phyloP scores from a whole-genome alignment of 2,113 vertebrate genomes.

The Nerophis ophidion region DNA sequence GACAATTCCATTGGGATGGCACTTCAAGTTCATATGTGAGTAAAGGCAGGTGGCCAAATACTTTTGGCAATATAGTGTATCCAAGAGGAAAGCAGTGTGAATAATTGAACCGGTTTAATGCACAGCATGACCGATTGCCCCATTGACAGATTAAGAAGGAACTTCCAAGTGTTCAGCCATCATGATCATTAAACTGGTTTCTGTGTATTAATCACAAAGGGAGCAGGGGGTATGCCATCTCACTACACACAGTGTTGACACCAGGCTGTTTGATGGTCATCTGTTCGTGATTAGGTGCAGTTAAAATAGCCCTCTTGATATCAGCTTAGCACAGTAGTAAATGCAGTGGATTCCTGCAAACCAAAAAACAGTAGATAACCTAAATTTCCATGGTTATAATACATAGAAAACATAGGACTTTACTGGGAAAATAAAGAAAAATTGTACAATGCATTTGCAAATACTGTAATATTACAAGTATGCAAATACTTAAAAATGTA shows the following conservation, averaged over 20 bases:
- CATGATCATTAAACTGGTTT: constrained; percentile 40
- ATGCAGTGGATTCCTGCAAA: too few relatives aligned
- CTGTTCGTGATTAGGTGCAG: constrained; percentile 18
- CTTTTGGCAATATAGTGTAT: constrained; percentile 1
- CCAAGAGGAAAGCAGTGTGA: constrained; percentile 44
- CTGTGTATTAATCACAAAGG: constrained; percentile 44
- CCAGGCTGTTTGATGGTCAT: constrained; percentile 2
- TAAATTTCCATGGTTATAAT: too few relatives aligned
- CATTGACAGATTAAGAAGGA: constrained; percentile 47
- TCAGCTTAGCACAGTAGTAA: background rate
- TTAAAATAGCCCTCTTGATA: background rate
- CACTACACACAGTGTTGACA: constrained; percentile 6
- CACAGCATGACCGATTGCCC: constrained; percentile 51
- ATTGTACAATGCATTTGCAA: too few relatives aligned
- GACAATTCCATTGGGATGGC: too few relatives aligned
- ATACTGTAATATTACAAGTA: too few relatives aligned
- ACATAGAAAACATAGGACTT: too few relatives aligned
- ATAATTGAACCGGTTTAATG: constrained; percentile 65
- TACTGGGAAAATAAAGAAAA: too few relatives aligned
- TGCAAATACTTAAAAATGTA: too few relatives aligned
- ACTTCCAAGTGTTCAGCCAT: constrained; percentile 50
- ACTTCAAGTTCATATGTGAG: too few relatives aligned
- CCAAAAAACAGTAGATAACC: too few relatives aligned
- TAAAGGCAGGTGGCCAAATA: too few relatives aligned
- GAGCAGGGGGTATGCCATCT: constrained; percentile 27